Evolutionary conservation across 1,140 invertebrate genomes (phyloP).

Genomic region (Hermetia illucens): DNA sequence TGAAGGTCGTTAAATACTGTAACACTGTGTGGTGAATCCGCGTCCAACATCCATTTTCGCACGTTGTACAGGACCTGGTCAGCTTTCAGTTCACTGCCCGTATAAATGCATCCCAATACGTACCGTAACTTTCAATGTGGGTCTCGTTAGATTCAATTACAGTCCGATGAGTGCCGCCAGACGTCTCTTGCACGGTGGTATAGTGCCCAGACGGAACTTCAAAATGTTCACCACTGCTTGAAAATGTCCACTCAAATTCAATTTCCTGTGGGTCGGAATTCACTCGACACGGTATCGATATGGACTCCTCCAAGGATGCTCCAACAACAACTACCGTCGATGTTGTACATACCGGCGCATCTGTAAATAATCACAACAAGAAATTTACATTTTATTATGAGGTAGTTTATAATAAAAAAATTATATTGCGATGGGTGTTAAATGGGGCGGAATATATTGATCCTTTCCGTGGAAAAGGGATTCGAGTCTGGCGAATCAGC

Average conservation of each 20-base stretch:
- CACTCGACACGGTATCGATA: conserved; percentile 68
- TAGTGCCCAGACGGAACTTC: conserved; percentile 50
- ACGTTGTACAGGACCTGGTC: no score
- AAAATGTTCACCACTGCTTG: conserved; percentile 72
- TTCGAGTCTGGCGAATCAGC: no score
- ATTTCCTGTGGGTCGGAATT: conserved; percentile 73
- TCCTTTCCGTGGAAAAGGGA: no score
- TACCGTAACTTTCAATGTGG: conserved; percentile 29
- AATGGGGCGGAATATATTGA: no score
- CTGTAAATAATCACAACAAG: conserved; percentile 34
- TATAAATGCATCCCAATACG: no score
- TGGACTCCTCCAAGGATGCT: conserved; percentile 65
- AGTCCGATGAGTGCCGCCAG: conserved; percentile 17
- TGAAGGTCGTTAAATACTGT: no score
- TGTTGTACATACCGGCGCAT: conserved; percentile 63
- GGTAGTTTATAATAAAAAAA: no score
- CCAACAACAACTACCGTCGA: conserved; percentile 58
- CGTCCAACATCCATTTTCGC: no score
- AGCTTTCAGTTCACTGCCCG: no score
- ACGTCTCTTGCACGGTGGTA: conserved; percentile 29
- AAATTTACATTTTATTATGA: no score
- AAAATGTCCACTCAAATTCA: conserved; percentile 77
- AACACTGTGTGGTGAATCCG: no score
- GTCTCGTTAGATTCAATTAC: conserved; percentile 28
- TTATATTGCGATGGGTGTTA: no score